Percentiles rank a stretch among this genome's conserved stretches.
Evolutionary conservation across 2,888 invertebrate genomes (phyloP).

Genomic region (Drosophila diplacantha): DNA sequence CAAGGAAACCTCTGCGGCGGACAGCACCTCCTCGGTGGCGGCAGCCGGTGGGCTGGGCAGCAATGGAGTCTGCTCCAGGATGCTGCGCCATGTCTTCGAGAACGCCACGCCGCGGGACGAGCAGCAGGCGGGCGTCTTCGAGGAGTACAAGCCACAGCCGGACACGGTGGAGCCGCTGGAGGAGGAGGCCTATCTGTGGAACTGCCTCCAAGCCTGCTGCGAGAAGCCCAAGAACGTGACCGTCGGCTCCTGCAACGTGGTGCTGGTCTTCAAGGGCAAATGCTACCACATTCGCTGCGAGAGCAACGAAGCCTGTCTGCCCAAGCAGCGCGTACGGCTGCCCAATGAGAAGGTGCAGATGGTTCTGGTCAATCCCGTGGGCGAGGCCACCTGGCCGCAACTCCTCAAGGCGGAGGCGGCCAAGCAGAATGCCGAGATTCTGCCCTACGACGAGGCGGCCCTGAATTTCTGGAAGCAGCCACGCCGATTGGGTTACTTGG

Average conservation of each 20-base stretch:
- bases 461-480: conserved; percentile 75
- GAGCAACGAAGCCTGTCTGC: conserved; percentile 85
- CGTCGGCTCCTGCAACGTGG: conserved; percentile 83
- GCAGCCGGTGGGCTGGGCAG: background rate
- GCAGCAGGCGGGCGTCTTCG: conserved; percentile 81
- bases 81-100: conserved; percentile 76
- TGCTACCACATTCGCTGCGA: conserved; percentile 88
- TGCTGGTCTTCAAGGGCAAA: conserved; percentile 85
- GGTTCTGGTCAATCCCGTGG: conserved; percentile 87
- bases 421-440: conserved; percentile 63
- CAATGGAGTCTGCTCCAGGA: conserved; percentile 70
- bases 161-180: conserved; percentile 72
- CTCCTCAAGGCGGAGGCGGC: conserved; percentile 66
- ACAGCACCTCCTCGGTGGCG: conserved; percentile 3
- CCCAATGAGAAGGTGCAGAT: conserved; percentile 83
- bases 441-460: conserved; percentile 63
- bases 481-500: conserved; percentile 58
- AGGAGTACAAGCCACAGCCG: conserved; percentile 71
- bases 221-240: conserved; percentile 67
- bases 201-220: conserved; percentile 82
- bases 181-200: conserved; percentile 82
- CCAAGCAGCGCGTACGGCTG: conserved; percentile 81
- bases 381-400: conserved; percentile 69
- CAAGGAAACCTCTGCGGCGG: conserved; percentile 13
- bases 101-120: conserved; percentile 78